Conservation (phyloP, 2,797 vertebrate genomes). For the Schizopygopsis malacanthus region DNA sequence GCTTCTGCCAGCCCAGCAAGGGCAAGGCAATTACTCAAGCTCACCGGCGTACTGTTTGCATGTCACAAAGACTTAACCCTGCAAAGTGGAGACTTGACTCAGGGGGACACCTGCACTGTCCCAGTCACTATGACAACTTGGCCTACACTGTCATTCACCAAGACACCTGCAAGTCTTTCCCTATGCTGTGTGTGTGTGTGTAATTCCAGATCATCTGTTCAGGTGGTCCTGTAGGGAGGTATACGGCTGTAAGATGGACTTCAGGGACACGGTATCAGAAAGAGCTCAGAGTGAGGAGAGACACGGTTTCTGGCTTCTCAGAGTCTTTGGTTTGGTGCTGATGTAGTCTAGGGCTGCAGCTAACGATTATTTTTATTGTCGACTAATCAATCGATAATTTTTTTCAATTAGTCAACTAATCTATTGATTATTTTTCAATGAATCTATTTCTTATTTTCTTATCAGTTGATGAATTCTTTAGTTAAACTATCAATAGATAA, state of each 20-base stretch:
- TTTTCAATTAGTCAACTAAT: no score
- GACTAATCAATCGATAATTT: no score
- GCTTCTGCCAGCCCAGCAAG: conserved; percentile 53
- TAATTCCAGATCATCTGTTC: conserved; percentile 32
- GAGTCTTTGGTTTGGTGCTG: not conserved
- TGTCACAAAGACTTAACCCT: conserved; percentile 65
- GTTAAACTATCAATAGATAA: no score
- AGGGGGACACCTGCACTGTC: conserved; percentile 64
- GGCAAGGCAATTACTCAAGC: conserved; percentile 54
- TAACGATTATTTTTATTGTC: no score
- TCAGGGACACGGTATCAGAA: not conserved
- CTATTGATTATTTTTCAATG: no score
- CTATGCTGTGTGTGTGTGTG: not conserved
- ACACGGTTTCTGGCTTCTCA: not conserved
- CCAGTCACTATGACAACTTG: conserved; percentile 62
- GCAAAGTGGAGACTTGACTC: conserved; percentile 64
- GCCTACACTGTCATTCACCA: conserved; percentile 64
- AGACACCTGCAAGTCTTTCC: conserved; percentile 56
- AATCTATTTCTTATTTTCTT: no score
- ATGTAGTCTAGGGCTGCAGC: not conserved
- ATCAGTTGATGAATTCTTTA: no score
- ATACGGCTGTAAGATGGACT: conserved; percentile 4
- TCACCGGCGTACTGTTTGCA: conserved; percentile 62
- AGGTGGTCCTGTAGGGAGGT: conserved; percentile 9
- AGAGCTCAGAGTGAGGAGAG: not conserved